These are phyloP conservation scores for Aegotheles bennettii DNA, from an alignment of 2,113 vertebrate species.

Conservation along the genomic window DNA sequence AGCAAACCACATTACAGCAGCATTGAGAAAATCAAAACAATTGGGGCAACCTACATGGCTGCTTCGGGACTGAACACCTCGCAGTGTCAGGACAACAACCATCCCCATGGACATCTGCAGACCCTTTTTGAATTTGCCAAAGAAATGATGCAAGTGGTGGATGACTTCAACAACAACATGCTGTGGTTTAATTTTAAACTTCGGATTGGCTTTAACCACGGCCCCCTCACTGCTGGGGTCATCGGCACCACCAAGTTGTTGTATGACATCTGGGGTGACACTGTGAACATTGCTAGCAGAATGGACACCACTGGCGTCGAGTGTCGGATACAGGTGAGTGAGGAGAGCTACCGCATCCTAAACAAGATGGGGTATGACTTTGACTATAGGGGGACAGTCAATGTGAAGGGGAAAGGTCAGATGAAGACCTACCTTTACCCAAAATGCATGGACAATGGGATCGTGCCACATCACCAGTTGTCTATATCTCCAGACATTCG, in stretches of 20 bases:
- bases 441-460: slow-evolving; percentile 83
- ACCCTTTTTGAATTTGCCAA: slow-evolving; percentile 96
- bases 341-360: slow-evolving; percentile 91
- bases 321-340: slow-evolving; percentile 96
- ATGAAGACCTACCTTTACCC: slow-evolving; percentile 99
- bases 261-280: slow-evolving; percentile 99
- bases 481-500: slow-evolving; percentile 95
- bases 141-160: slow-evolving; percentile 97
- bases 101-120: slow-evolving; percentile 86
- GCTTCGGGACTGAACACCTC: slow-evolving; percentile 89
- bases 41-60: slow-evolving; percentile 98
- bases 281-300: slow-evolving; percentile 96
- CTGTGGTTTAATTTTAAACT: slow-evolving; percentile 97
- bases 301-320: slow-evolving; percentile 98
- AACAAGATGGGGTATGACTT: slow-evolving; percentile 93
- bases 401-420: slow-evolving; percentile 97
- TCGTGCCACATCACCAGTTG: slow-evolving; percentile 80
- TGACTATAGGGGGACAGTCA: slow-evolving; percentile 96
- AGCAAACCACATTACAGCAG: slow-evolving; percentile 84
- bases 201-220: slow-evolving; percentile 94
- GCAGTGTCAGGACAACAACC: slow-evolving; percentile 79
- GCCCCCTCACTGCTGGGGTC: slow-evolving; percentile 92
- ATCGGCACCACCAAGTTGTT: slow-evolving; percentile 97
- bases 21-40: slow-evolving; percentile 99
- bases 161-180: slow-evolving; percentile 99